Evolutionary conservation across 2,797 vertebrate species (phyloP).

Genomic region (Echeneis naucrates): DNA sequence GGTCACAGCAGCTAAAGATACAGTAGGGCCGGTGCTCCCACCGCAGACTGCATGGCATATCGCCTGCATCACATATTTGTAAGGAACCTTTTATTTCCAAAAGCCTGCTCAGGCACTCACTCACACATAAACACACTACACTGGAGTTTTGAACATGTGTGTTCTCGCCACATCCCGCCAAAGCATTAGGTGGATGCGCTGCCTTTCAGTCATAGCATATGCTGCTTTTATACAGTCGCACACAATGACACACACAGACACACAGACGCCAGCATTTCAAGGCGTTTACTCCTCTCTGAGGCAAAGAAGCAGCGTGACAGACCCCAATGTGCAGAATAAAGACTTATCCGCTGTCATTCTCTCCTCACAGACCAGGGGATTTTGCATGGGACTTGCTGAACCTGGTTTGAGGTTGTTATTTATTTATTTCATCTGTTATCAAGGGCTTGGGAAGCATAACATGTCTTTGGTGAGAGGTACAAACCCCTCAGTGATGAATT

Average conservation of each 20-base stretch:
- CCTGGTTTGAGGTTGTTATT: slow-evolving; percentile 67
- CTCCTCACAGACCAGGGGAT: slow-evolving; percentile 66
- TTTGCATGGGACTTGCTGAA: slow-evolving; percentile 68
- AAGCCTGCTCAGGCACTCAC: slow-evolving; percentile 15
- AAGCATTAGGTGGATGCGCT: slow-evolving; percentile 8
- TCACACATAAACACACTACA: not conserved
- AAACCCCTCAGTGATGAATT: slow-evolving; percentile 70
- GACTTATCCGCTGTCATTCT: slow-evolving; percentile 71
- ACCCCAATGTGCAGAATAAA: slow-evolving; percentile 69
- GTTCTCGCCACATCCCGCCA: slow-evolving; percentile 25
- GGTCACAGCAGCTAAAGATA: slow-evolving; percentile 28
- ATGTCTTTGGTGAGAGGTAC: slow-evolving; percentile 63
- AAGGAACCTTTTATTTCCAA: slow-evolving; percentile 38
- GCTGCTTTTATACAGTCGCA: slow-evolving; percentile 16
- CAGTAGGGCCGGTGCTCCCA: slow-evolving; percentile 50
- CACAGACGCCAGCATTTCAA: slow-evolving; percentile 62
- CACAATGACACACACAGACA: slow-evolving; percentile 12
- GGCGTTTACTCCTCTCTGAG: slow-evolving; percentile 61
- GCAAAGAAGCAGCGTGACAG: slow-evolving; percentile 65
- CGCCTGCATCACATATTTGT: slow-evolving; percentile 35
- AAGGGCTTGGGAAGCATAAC: slow-evolving; percentile 59
- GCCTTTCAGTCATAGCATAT: slow-evolving; percentile 16
- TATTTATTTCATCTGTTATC: slow-evolving; percentile 75
- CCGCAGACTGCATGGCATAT: slow-evolving; percentile 50
- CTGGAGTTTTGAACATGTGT: slow-evolving; percentile 11